phyloP scores from a whole-genome alignment of 2,888 invertebrate species.

The Tetropium fuscum region DNA sequence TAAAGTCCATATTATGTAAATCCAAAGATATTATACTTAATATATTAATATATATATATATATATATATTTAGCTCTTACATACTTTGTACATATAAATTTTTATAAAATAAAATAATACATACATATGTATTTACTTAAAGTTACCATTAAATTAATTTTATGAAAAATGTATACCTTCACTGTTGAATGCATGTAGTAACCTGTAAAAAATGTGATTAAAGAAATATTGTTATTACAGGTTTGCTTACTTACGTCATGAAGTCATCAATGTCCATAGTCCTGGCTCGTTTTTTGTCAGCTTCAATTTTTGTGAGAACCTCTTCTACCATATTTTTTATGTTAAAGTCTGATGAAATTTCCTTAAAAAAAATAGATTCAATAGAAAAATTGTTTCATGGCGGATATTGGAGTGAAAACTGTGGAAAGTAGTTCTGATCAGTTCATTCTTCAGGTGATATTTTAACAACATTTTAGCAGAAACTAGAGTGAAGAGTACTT shows the following conservation, averaged over 20 bases:
- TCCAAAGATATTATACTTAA: slow-evolving; percentile 40
- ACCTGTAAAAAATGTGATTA: slow-evolving; percentile 51
- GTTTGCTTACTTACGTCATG: slow-evolving; percentile 70
- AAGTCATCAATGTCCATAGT: slow-evolving; percentile 98
- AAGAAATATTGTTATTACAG: slow-evolving; percentile 36
- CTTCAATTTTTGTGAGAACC: slow-evolving; percentile 76
- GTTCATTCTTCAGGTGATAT: too few relatives aligned
- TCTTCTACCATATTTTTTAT: slow-evolving; percentile 84
- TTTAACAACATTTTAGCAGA: too few relatives aligned
- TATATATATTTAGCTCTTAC: slow-evolving; percentile 7
- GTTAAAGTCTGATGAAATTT: slow-evolving; percentile 81
- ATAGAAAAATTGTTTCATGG: neutral
- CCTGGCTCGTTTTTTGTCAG: slow-evolving; percentile 85
- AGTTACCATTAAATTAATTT: slow-evolving; percentile 35
- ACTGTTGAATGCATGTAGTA: slow-evolving; percentile 80
- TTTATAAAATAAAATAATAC: slow-evolving; percentile 17
- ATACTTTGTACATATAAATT: slow-evolving; percentile 26
- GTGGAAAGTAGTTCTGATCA: too few relatives aligned
- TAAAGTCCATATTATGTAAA: slow-evolving; percentile 13
- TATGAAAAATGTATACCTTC: slow-evolving; percentile 94
- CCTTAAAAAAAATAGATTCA: slow-evolving; percentile 71
- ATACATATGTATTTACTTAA: slow-evolving; percentile 10
- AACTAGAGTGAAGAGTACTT: too few relatives aligned
- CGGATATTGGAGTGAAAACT: too few relatives aligned
- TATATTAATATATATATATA: slow-evolving; percentile 20